phyloP scores from a whole-genome alignment of 2,113 vertebrate genomes.

The Martes martes region DNA sequence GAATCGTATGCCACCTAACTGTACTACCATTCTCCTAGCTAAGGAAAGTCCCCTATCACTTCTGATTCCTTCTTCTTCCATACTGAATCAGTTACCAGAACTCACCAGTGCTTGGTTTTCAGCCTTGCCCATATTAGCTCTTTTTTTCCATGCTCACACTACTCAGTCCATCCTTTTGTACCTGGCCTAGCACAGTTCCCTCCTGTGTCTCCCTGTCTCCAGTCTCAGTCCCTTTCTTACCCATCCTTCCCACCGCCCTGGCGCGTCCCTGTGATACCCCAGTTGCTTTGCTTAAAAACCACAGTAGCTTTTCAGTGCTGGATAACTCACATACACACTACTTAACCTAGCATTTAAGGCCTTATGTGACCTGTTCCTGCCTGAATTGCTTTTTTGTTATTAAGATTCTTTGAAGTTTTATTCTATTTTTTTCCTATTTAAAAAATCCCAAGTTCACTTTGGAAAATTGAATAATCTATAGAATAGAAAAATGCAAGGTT shows the following conservation, averaged over 20 bases:
- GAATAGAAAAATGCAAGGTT: neutral
- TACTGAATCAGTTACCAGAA: neutral
- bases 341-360: neutral
- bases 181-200: neutral
- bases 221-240: neutral
- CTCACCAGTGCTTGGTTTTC: neutral
- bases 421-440: neutral
- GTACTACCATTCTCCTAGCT: neutral
- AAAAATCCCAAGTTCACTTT: neutral
- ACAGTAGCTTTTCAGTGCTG: neutral
- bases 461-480: slow-evolving; percentile 35
- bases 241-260: neutral
- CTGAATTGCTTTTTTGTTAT: neutral
- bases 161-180: neutral
- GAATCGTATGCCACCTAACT: neutral
- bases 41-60: neutral
- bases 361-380: neutral
- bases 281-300: neutral
- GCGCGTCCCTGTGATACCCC: neutral
- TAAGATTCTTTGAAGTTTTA: neutral
- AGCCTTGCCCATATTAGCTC: neutral
- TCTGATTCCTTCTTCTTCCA: neutral
- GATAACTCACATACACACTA: neutral
- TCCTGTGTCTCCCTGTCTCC: neutral
- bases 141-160: neutral